A percentile compares a stretch with the other conserved stretches of the same genome.
Evolutionary conservation across 2,888 invertebrate species (phyloP).

Genomic region (Megaustenia siamemsis): DNA sequence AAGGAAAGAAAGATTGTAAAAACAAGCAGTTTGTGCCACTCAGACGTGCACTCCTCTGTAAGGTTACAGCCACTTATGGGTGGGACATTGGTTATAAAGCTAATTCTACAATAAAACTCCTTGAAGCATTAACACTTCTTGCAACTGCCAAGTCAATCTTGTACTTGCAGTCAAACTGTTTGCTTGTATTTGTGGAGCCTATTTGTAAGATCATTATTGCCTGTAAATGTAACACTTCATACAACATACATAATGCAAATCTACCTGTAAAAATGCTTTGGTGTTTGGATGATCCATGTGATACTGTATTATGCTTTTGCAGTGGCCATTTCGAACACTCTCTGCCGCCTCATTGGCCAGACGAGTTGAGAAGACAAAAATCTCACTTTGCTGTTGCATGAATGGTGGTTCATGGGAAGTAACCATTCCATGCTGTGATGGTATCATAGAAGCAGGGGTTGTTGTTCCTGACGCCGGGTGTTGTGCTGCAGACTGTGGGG

Average conservation of each 20-base stretch:
- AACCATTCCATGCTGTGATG: constrained; percentile 29
- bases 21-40: too few species aligned
- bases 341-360: constrained; percentile 97
- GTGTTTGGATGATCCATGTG: constrained; percentile 96
- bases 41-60: too few species aligned
- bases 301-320: constrained; percentile 94
- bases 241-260: constrained; percentile 47
- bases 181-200: too few species aligned
- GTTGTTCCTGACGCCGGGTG: constrained; percentile 21
- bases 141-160: too few species aligned
- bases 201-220: too few species aligned
- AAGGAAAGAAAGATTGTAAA: too few species aligned
- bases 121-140: too few species aligned
- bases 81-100: too few species aligned
- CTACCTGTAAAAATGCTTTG: constrained; percentile 94
- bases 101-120: too few species aligned
- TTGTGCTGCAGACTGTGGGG: constrained; percentile 45
- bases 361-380: constrained; percentile 97
- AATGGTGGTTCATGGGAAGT: constrained; percentile 65
- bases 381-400: constrained; percentile 95
- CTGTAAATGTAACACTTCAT: too few species aligned
- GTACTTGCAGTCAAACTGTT: too few species aligned
- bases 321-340: constrained; percentile 92
- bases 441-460: constrained; percentile 45
- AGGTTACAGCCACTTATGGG: too few species aligned